A percentile compares a stretch with the other conserved stretches of the same genome.
These are phyloP conservation scores for Drosophila merina DNA, from an alignment of 2,888 invertebrate genomes.

Conservation along the genomic window DNA sequence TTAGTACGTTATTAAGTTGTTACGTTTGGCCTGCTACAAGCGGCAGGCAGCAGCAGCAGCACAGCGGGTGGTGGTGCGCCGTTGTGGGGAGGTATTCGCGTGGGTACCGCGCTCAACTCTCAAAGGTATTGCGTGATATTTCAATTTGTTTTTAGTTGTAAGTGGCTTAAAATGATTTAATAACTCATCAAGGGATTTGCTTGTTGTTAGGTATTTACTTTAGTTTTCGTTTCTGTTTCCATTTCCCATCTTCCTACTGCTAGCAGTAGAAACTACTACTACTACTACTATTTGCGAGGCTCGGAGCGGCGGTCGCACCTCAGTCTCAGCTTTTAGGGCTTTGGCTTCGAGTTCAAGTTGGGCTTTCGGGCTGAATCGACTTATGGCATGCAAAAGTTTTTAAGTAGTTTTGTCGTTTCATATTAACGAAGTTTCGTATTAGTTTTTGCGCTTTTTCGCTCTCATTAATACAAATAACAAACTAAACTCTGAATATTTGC, in stretches of 20 bases:
- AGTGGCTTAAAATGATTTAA: constrained; percentile 82
- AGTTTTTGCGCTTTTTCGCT: constrained; percentile 75
- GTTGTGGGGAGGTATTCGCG: constrained; percentile 48
- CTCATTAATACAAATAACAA: constrained; percentile 75
- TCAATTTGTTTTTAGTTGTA: constrained; percentile 81
- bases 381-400: constrained; percentile 71
- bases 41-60: constrained; percentile 33
- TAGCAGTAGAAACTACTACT: not conserved
- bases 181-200: constrained; percentile 81
- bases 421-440: constrained; percentile 76
- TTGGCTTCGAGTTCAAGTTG: constrained; percentile 9
- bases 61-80: constrained; percentile 24
- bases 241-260: constrained; percentile 34
- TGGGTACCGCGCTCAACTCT: constrained; percentile 57
- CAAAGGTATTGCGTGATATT: constrained; percentile 80
- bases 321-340: constrained; percentile 17
- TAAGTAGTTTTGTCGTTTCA: constrained; percentile 76
- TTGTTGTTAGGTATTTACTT: constrained; percentile 75
- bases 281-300: constrained; percentile 20
- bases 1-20: constrained; percentile 80
- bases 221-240: constrained; percentile 54
- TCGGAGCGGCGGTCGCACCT: constrained; percentile 16
- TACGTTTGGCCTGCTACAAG: constrained; percentile 78
- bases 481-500: constrained; percentile 64
- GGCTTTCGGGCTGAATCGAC: constrained; percentile 28